Evolutionary conservation across 2,888 invertebrate species (phyloP).

Genomic region (Aromia moschata): DNA sequence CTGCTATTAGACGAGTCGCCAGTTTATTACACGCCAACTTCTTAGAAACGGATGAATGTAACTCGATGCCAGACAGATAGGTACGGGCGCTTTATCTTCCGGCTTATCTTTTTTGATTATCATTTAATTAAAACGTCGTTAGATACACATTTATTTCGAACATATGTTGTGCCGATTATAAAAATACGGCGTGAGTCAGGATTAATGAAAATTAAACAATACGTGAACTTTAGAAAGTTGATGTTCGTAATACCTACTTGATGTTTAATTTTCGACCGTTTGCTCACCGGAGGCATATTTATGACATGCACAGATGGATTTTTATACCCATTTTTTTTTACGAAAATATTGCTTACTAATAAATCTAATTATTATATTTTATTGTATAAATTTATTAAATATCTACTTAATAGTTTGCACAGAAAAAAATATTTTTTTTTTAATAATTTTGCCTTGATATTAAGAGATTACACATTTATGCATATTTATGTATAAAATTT

Average conservation of each 20-base stretch:
- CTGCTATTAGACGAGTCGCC: slow-evolving; percentile 2
- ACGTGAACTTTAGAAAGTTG: slow-evolving; percentile 14
- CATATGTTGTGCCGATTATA: slow-evolving; percentile 7
- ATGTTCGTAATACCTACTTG: not conserved
- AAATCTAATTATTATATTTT: too few relatives aligned
- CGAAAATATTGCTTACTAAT: too few relatives aligned
- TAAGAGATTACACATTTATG: too few relatives aligned
- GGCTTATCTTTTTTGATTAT: slow-evolving; percentile 11
- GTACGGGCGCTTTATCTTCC: not conserved
- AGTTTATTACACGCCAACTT: not conserved
- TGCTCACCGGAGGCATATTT: too few relatives aligned
- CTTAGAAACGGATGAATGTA: slow-evolving; percentile 9
- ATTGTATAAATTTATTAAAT: too few relatives aligned
- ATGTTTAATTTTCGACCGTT: too few relatives aligned
- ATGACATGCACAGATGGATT: too few relatives aligned
- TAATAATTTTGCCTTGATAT: too few relatives aligned
- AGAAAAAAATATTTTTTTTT: too few relatives aligned
- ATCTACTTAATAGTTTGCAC: too few relatives aligned
- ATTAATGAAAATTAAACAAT: slow-evolving; percentile 12
- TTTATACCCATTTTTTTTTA: too few relatives aligned
- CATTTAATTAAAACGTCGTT: slow-evolving; percentile 12
- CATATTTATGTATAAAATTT: too few relatives aligned
- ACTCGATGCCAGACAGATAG: slow-evolving; percentile 1
- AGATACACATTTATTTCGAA: slow-evolving; percentile 8
- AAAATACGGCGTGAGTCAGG: slow-evolving; percentile 3